phyloP scores from a whole-genome alignment of 2,113 vertebrate genomes.

The Lepus americanus region DNA sequence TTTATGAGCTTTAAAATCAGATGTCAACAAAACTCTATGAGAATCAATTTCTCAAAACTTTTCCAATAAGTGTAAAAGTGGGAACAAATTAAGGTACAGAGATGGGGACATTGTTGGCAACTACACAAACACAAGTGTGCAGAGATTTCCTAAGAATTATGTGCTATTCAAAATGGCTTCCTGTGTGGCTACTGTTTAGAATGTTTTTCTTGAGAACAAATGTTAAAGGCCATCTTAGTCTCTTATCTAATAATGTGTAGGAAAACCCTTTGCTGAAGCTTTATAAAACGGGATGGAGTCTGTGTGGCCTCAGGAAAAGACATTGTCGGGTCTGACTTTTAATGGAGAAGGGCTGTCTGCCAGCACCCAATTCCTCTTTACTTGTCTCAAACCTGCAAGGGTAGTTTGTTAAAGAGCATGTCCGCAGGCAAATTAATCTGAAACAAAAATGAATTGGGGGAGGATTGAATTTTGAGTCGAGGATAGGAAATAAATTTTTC shows the following conservation, averaged over 20 bases:
- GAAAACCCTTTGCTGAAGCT: not conserved
- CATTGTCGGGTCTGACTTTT: slow-evolving; percentile 8
- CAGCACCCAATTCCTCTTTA: not conserved
- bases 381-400: not conserved
- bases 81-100: not conserved
- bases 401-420: slow-evolving; percentile 35
- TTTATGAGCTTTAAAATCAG: slow-evolving; percentile 30
- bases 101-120: not conserved
- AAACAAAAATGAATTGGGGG: slow-evolving; percentile 59
- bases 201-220: not conserved
- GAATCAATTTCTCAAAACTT: slow-evolving; percentile 37
- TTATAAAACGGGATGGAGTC: slow-evolving; percentile 11
- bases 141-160: not conserved
- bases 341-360: slow-evolving; percentile 2
- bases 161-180: not conserved
- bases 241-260: not conserved
- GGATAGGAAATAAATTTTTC: slow-evolving; percentile 45
- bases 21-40: not conserved
- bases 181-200: not conserved
- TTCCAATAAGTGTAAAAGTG: not conserved
- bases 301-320: slow-evolving; percentile 25
- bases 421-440: slow-evolving; percentile 60
- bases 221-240: not conserved
- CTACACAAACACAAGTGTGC: not conserved
- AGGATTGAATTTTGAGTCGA: slow-evolving; percentile 63